Percentiles rank a stretch among this genome's conserved stretches.
These are phyloP conservation scores for Nyctibius bracteatus DNA, from an alignment of 2,113 vertebrate genomes.

Conservation along the genomic window DNA sequence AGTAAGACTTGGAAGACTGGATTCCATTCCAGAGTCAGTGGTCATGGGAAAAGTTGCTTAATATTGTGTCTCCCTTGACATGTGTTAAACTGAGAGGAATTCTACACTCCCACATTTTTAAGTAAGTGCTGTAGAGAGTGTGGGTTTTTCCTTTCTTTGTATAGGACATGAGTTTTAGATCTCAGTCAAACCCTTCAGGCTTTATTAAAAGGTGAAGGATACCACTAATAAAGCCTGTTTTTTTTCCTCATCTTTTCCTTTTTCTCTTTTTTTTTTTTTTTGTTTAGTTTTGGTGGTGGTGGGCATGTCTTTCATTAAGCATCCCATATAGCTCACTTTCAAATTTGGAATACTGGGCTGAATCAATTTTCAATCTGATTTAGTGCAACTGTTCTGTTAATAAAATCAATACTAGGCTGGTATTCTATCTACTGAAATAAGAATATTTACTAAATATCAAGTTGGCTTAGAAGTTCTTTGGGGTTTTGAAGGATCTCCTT, in stretches of 20 bases:
- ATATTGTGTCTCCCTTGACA: not conserved
- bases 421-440: not conserved
- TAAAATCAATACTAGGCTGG: not conserved
- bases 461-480: not conserved
- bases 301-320: not conserved
- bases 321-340: not conserved
- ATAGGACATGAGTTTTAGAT: not conserved
- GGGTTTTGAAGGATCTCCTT: not conserved
- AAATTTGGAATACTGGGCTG: not conserved
- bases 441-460: not conserved
- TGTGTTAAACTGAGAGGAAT: not conserved
- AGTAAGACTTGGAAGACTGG: not conserved
- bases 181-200: not conserved
- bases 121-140: not conserved
- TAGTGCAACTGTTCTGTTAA: not conserved
- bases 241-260: fast-evolving
- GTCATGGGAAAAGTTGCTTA: not conserved
- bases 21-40: not conserved
- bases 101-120: not conserved
- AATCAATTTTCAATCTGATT: not conserved
- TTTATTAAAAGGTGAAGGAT: not conserved
- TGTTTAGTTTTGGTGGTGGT: not conserved
- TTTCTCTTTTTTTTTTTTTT: too few relatives aligned
- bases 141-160: not conserved
- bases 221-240: not conserved